Evolutionary conservation across 2,113 vertebrate genomes (phyloP).

Genomic region (Megaceryle torquata): DNA sequence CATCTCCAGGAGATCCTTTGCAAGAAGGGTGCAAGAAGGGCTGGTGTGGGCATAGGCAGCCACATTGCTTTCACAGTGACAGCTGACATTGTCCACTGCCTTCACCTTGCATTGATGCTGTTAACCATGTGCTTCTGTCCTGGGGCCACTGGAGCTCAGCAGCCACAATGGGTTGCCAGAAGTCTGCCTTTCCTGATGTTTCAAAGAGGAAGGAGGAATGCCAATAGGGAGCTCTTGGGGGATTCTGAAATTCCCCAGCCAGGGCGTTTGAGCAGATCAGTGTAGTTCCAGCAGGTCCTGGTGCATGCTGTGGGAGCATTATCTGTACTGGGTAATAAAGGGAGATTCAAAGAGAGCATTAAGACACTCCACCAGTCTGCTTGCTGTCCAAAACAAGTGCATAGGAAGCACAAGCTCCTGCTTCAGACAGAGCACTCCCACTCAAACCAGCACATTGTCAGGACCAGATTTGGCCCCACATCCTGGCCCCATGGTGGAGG

Average conservation of each 20-base stretch:
- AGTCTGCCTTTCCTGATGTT: not conserved
- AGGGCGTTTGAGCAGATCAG: accelerated
- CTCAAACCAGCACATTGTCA: not conserved
- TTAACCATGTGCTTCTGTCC: not conserved
- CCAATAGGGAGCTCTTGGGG: not conserved
- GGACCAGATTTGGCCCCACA: not conserved
- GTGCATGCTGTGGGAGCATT: not conserved
- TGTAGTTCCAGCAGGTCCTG: not conserved
- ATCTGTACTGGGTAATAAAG: not conserved
- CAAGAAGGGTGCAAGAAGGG: not conserved
- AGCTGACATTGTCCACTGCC: accelerated
- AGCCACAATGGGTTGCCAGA: accelerated
- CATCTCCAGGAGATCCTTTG: not conserved
- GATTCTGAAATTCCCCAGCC: not conserved
- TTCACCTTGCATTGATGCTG: not conserved
- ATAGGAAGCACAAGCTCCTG: not conserved
- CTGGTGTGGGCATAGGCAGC: not conserved
- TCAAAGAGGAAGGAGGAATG: not conserved
- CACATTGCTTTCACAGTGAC: not conserved
- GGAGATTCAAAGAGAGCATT: not conserved
- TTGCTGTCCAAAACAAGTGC: not conserved
- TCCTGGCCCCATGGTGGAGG: not conserved
- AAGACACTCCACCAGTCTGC: not conserved
- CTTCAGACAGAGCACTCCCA: not conserved
- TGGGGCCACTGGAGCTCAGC: accelerated